A percentile compares a stretch with the other conserved stretches of the same genome.
phyloP scores from a whole-genome alignment of 2,113 vertebrate genomes.

The Menura novaehollandiae region DNA sequence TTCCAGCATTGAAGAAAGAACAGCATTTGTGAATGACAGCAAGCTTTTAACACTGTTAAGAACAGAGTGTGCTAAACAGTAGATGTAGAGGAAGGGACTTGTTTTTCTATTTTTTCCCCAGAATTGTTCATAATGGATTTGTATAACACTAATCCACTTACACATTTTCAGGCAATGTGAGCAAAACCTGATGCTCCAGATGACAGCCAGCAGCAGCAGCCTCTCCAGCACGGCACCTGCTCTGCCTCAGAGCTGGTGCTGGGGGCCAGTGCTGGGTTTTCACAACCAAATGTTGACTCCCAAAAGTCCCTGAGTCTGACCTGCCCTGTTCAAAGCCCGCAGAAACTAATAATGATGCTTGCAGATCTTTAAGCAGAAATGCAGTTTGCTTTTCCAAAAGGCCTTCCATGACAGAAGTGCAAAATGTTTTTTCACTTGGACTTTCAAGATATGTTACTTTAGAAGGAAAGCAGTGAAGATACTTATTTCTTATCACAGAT shows the following conservation, averaged over 20 bases:
- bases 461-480: not conserved
- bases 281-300: not conserved
- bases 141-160: not conserved
- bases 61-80: not conserved
- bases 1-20: not conserved
- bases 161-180: not conserved
- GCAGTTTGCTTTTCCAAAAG: not conserved
- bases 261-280: not conserved
- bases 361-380: not conserved
- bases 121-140: not conserved
- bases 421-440: not conserved
- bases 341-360: not conserved
- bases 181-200: not conserved
- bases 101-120: not conserved
- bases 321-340: not conserved
- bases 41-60: not conserved
- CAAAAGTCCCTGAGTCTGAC: not conserved
- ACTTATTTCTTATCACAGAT: not conserved
- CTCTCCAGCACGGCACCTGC: rapidly evolving
- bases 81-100: not conserved
- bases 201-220: not conserved
- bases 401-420: not conserved
- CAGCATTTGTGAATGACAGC: not conserved
- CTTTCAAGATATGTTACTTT: not conserved
- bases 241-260: rapidly evolving